Base-by-base conservation (phyloP, 2,113 vertebrate genomes). In the Bolborhynchus lineola region DNA sequence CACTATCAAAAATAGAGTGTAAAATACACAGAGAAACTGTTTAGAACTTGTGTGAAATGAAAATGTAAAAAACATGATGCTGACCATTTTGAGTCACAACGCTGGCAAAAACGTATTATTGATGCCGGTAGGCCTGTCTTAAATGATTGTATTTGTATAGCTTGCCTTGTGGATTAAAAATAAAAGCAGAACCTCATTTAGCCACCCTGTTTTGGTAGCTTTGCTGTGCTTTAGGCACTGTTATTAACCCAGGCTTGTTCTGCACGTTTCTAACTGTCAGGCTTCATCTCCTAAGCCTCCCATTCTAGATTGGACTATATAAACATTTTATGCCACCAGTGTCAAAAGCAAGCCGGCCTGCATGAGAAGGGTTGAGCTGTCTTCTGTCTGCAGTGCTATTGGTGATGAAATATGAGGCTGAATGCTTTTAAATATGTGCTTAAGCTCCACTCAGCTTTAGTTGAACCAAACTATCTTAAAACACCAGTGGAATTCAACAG, bases 11-110 rank as follows among this genome's bases (percentile, higher is more conserved):
- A 93, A 94, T 64, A 52, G 55, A 79, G 65, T 69, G 86, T 76
- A 94, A 97, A 96, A 91, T 91, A 94, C 79, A 63, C 82, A 91
- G 78, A 95, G 92, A 82, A 46, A 35, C 63, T 89, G 25, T 86
- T 87, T 82, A 69, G 67, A 94, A 93, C 67, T 76, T 47, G 63
- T 85, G 67, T 82, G 81, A 93, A 82, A 79, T 20, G 71, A 35
- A 93, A 93, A 81, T 78, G 23, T 87, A 60, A 75, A 60, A 41
- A 20, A 49, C 69, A 85, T 2, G 9, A 72, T 57, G 31, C 39
- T 80, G 89, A 74, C 39, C 92, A 52, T 37, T 96, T 71, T 60
- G 52, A 87, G 65, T 95, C 35, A 57, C 47, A 64, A 4, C 7
- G 6, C 50, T 82, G 70, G 39, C 33, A 89, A 82, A 81, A 94